Base-by-base conservation (phyloP, 2,113 vertebrate genomes). In the Aramus guarauna region DNA sequence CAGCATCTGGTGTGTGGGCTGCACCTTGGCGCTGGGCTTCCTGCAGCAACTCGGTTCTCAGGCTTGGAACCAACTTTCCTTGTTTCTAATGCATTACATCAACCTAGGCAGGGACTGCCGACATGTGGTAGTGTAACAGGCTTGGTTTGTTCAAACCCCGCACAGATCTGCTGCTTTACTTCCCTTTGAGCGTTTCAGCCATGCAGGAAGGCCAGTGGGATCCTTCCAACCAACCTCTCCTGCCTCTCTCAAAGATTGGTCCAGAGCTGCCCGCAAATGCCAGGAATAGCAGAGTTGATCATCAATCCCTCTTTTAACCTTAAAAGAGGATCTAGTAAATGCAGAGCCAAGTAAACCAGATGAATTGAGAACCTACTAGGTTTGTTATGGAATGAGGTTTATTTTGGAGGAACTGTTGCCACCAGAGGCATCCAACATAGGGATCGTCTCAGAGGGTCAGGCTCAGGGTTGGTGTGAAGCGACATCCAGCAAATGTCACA, bases 1-100 rank as follows among this genome's bases (percentile, higher is more conserved):
- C 60, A 41, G 47, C 94, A 92, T 45, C 82, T 85, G 92, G 34
- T 82, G 72, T 36, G 94, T 85, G 83, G 89, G 89, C 68, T 55
- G 93, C 48, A 43, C 85, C 80, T 82, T 83, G 81, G 84, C 62
- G 0, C 36, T 68, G 84, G 72, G 45, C 55, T 83, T 66, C 85
- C 85, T 32, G 60, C 83, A 62, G 60, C 41, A n/a, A n/a, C 75
- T 73, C 58, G 1, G 10, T 47, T 69, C 76, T 9, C 29, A 29
- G 85, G 74, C 85, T 84, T 62, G 82, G 86, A 56, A 79, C 3
- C 59, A 19, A 3, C 52, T 72, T 64, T 7, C 50, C 48, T 39
- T 55, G 3, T 47, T 63, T 41, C 85, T 68, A 16, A 29, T 2
- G 14, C 3, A 12, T 79, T 64, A 26, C 68, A 45, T 64, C 50